These are phyloP conservation scores for Drosophila villosipedis DNA, from an alignment of 2,888 invertebrate genomes.

Conservation along the genomic window DNA sequence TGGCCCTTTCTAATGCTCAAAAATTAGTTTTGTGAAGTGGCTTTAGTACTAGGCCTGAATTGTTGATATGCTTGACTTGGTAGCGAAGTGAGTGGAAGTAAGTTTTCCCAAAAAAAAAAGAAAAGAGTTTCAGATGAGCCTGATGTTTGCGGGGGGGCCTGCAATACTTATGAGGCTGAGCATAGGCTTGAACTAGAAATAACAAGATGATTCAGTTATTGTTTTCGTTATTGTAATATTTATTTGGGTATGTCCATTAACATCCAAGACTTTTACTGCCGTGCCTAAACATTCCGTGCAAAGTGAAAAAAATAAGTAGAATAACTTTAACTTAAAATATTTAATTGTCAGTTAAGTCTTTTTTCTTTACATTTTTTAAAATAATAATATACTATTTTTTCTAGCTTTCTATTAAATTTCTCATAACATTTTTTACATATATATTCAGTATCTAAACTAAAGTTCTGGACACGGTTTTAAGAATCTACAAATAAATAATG, in stretches of 20 bases:
- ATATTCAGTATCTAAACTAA: too few relatives aligned
- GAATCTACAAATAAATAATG: neutral
- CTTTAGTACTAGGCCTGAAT: slow-evolving; percentile 36
- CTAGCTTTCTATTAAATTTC: neutral
- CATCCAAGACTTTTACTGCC: neutral
- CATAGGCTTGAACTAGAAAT: neutral
- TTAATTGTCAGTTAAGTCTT: neutral
- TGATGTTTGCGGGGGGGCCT: slow-evolving; percentile 51
- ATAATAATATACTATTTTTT: neutral
- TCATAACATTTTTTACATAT: neutral
- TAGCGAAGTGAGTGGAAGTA: slow-evolving; percentile 61
- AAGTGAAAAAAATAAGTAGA: neutral
- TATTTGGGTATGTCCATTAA: neutral
- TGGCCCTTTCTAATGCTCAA: slow-evolving; percentile 70
- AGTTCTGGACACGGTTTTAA: neutral
- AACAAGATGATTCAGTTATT: neutral
- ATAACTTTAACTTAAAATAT: neutral
- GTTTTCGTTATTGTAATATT: neutral
- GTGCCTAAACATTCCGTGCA: neutral
- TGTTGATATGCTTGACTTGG: slow-evolving; percentile 68
- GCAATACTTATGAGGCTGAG: neutral
- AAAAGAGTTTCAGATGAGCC: slow-evolving; percentile 50
- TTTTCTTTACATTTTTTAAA: too few relatives aligned
- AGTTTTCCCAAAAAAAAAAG: slow-evolving; percentile 31
- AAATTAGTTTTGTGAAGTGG: slow-evolving; percentile 74